Evolutionary conservation across 2,797 vertebrate species (phyloP), one percentile per base, ranked within the genome.

Genomic region (Cynodonichthys magdalenae): DNA sequence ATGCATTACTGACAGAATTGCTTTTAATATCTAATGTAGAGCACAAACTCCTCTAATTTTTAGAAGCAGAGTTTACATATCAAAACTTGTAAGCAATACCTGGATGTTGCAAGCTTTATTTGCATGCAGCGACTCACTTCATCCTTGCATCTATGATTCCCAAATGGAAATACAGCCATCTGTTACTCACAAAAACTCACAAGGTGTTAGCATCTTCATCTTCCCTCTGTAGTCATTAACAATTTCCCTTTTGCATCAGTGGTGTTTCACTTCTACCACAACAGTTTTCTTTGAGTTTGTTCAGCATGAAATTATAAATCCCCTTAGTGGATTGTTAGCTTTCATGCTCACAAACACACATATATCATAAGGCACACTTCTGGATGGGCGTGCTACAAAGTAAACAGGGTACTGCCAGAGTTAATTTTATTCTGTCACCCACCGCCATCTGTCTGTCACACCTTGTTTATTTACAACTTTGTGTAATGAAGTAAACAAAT

Each of bases 201-300:
- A 75, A 79, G 67, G 74, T 83, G 75, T 78, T 65, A 58, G 79
- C 62, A 74, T 84, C 66, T 77, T 84, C 83, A 74, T 84, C 77
- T 76, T 66, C 71, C 70, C 69, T 69, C 75, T 53, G 51, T 57
- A 9, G 75, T 84, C 86, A 87, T 87, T 73, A 70, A 63, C 70
- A 70, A 87, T 84, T 84, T 90, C 85, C 62, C 76, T 87, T 77
- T 63, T 66, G 56, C 74, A 55, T 77, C 79, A 70, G 62, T 45
- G 46, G 59, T 44, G 53, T 71, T 62, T 49, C 36, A 7, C 39
- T 15, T 15, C 64, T 39, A 52, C 48, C 63, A 54, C 50, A 72
- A 66, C 71, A 52, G 20, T 66, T 75, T 57, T 68, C 68, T 75
- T 54, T 45, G 54, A 54, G 56, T 61, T 57, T 67, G 41, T 17